Percentiles rank a stretch among this genome's conserved stretches.
These are phyloP conservation scores for Parauchenoglanis punctatus DNA, from an alignment of 2,797 vertebrate genomes.

Conservation along the genomic window DNA sequence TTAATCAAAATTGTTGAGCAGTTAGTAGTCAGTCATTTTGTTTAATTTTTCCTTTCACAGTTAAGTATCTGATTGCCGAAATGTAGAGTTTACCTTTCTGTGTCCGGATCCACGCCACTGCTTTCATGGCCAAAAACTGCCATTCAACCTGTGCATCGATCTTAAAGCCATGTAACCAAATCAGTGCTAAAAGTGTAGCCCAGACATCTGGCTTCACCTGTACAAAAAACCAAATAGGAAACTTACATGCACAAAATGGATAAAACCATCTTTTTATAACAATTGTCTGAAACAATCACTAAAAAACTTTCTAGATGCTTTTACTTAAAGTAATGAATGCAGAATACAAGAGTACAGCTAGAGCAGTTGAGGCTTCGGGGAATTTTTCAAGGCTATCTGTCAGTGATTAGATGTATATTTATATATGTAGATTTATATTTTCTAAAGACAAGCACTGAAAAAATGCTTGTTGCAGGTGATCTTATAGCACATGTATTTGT, in stretches of 20 bases:
- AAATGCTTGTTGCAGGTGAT: too few relatives aligned
- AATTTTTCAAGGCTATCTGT: too few relatives aligned
- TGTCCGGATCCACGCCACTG: slow-evolving; percentile 70
- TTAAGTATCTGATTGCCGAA: background rate
- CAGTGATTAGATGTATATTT: too few relatives aligned
- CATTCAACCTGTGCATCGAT: slow-evolving; percentile 73
- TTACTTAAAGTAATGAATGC: too few relatives aligned
- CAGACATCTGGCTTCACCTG: slow-evolving; percentile 69
- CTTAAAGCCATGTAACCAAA: slow-evolving; percentile 77
- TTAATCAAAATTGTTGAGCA: background rate
- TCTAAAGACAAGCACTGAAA: too few relatives aligned
- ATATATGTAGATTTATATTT: too few relatives aligned
- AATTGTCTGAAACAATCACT: too few relatives aligned
- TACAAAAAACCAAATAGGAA: slow-evolving; percentile 23
- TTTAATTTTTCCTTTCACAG: background rate
- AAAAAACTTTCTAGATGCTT: too few relatives aligned
- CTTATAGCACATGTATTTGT: too few relatives aligned
- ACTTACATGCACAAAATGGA: background rate
- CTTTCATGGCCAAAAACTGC: slow-evolving; percentile 80
- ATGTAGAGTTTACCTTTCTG: slow-evolving; percentile 68
- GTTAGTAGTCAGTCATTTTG: background rate
- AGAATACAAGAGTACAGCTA: too few relatives aligned
- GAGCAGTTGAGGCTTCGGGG: too few relatives aligned
- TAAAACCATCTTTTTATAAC: too few relatives aligned
- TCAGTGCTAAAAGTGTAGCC: slow-evolving; percentile 79